Base-by-base conservation (phyloP, 2,888 invertebrate genomes). In the Drosophila sordidapex region DNA sequence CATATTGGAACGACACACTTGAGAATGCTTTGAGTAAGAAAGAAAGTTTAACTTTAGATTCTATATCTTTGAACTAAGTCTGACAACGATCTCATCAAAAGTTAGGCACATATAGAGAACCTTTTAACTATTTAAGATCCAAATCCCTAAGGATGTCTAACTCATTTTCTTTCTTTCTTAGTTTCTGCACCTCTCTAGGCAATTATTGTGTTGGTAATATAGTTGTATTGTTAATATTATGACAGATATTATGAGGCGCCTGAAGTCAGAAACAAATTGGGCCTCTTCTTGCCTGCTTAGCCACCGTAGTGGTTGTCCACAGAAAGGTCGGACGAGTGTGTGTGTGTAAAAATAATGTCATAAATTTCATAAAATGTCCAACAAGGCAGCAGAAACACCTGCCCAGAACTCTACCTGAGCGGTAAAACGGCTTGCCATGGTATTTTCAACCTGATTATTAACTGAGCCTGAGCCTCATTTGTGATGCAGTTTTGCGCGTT, bases 341-440 rank as follows among this genome's bases (percentile, higher is more conserved):
- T 33, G 43, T 25, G 56, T 29, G 21, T 33, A 4, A 52, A 74
- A 67, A 82, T 72, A 81, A 74, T 83, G 89, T 87, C 89, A 85
- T 85, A 89, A 85, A 85, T 89, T 79, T 81, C 71, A 82, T 78
- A 85, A 82, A 71, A 63, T 81, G 80, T 78, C 83, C 64, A 40
- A 31, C 29, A 46, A 60, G 56, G n/a, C 51, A 27, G 31, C 31
- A 43, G 43, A n/a, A 13, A 63, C 75, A 79, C 82, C 78, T 74
- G 79, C 60, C 48, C 40, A 11, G 53, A 1, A 21, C 11, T 15
- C 51, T 78, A 78, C 82, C 80, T 81, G 79, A 52, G 46, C 43
- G 46, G 35, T 21, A 46, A 7, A 21, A 43, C 21, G 4, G 48
- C 54, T 13, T 33, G 36, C 15, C 33, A 31, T 8, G 13, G 51